phyloP scores from a whole-genome alignment of 2,888 invertebrate species.

The Subacronicta megacephala region DNA sequence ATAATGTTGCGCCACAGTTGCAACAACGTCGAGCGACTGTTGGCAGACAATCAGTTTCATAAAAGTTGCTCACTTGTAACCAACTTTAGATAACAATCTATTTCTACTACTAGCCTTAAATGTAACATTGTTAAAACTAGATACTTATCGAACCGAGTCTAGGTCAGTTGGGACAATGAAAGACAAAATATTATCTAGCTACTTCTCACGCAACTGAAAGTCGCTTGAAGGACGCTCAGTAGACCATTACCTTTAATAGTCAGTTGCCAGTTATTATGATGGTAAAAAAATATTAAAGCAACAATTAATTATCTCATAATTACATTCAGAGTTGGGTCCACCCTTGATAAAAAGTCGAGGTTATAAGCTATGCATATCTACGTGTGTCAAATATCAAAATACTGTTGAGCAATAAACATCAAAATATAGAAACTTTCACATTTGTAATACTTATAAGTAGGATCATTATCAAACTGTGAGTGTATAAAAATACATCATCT shows the following conservation, averaged over 20 bases:
- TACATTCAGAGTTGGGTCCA: too few species aligned
- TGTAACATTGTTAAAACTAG: constrained; percentile 4
- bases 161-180: constrained; percentile 26
- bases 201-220: constrained; percentile 25
- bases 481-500: too few species aligned
- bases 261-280: constrained; percentile 1
- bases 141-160: constrained; percentile 21
- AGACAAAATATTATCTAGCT: constrained; percentile 10
- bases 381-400: too few species aligned
- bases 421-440: too few species aligned
- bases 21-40: neutral
- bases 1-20: neutral
- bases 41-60: neutral
- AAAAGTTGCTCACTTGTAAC: neutral
- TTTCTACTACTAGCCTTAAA: neutral
- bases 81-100: neutral
- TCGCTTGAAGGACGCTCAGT: constrained; percentile 9
- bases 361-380: too few species aligned
- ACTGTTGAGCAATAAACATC: too few species aligned
- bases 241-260: constrained; percentile 1
- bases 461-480: too few species aligned
- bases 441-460: too few species aligned
- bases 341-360: too few species aligned
- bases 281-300: neutral
- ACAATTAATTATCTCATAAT: too few species aligned